Conservation (phyloP, 92 coral and sea anemone genomes). For the Chrysogorgia sp. region DNA sequence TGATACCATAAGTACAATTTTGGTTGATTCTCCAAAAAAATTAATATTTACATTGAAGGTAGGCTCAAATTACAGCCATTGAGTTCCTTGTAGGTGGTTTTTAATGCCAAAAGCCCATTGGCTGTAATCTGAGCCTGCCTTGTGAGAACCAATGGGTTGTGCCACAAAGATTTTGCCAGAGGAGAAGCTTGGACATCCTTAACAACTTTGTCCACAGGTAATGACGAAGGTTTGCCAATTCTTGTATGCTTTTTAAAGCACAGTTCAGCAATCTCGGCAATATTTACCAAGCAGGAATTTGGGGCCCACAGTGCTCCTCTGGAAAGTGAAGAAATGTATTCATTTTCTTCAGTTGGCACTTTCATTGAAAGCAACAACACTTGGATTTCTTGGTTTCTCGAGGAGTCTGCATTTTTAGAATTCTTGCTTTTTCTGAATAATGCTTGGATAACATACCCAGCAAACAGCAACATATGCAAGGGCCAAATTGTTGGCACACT, state of each 20-base stretch:
- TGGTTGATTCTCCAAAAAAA: too few species aligned
- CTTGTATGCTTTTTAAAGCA: conserved; percentile 27
- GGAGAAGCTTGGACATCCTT: conserved; percentile 12
- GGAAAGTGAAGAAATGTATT: conserved; percentile 11
- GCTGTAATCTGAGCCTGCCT: too few species aligned
- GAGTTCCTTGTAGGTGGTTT: too few species aligned
- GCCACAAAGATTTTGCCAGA: conserved; percentile 17
- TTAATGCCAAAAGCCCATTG: too few species aligned
- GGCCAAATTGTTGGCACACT: too few species aligned
- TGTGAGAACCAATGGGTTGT: too few species aligned
- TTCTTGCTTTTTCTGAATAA: conserved; percentile 24
- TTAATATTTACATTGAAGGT: too few species aligned
- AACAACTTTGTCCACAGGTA: conserved; percentile 28
- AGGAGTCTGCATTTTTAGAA: not conserved
- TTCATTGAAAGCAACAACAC: conserved; percentile 20
- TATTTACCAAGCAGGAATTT: conserved; percentile 16
- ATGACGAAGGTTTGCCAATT: not conserved
- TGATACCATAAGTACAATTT: too few species aligned
- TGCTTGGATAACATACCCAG: conserved; percentile 1
- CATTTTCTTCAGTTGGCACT: conserved; percentile 2
- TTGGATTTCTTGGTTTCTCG: conserved; percentile 26
- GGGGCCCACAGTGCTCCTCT: conserved; percentile 36
- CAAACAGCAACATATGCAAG: conserved; percentile 17
- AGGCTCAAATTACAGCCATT: too few species aligned
- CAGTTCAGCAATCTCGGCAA: conserved; percentile 3